Base-by-base conservation (phyloP, 2,113 vertebrate species). In the Clupea harengus region DNA sequence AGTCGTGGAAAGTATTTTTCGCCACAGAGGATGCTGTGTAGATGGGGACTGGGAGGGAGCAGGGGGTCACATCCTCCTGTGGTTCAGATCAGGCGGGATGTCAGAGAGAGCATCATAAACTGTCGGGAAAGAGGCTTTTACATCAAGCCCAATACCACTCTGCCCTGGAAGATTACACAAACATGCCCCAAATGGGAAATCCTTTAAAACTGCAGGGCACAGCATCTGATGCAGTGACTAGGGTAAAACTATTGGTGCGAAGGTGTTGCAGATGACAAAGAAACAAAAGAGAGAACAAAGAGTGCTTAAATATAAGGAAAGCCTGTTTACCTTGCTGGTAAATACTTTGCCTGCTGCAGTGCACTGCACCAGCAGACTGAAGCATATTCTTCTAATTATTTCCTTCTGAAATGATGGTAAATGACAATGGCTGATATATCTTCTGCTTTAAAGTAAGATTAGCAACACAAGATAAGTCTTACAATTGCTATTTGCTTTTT, bases 141-240 rank as follows among this genome's bases (percentile, higher is more conserved):
- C 67, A 88, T 83, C 82, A 82, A 49, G 81, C 45, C 49, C 6
- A 85, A 78, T 39, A 46, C 22, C 47, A 47, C 49, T 22, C 39
- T 85, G 72, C 46, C 49, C 84, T n/a, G 67, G 28, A 49, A 85
- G 84, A 85, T 85, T 85, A 85, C 49, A 81, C 72, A 54, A 85
- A 67, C 75, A 85, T 85, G 84, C 47, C 47, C 84, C 49, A 85
- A 85, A 54, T 81, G 46, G 84, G 80, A 85, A 80, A 85, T 50
- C 84, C 47, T 50, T 81, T 85, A 78, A 85, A 78, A 80, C 28
- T 78, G 72, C 49, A 67, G 9, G 46, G 13, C 64, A 78, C 72
- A 78, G 78, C 67, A 80, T 78, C 25, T 75, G 84, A 85, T 75
- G 45, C 64, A 28, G 64, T 72, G 64, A 32, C 64, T 28, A 85